Evolutionary conservation across 2,797 vertebrate species (phyloP), one percentile per base, ranked within the genome.

Genomic region (Schizopygopsis pylzovi): DNA sequence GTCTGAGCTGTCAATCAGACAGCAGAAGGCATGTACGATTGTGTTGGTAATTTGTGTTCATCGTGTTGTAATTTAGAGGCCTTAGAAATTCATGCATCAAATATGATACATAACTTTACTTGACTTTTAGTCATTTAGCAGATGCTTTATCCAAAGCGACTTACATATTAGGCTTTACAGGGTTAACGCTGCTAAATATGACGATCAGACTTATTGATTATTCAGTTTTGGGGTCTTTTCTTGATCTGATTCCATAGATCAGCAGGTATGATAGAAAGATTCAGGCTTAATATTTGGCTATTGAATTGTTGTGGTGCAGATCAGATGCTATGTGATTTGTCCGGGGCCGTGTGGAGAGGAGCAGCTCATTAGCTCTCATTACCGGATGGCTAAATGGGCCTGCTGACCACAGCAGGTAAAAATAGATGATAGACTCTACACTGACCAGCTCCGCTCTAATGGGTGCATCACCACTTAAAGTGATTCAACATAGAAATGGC

Each of bases 341-440:
- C 86, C 92, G 92, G 92, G 88, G 90, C 87, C 68, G 88, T 89
- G 90, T 92, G 72, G 88, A 93, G 91, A 92, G 91, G 91, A 90
- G 89, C 89, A 87, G 87, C 91, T 95, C 92, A 94, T 95, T 95
- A 94, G 91, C 91, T 93, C 92, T 93, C 93, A 94, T 94, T 93
- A 94, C 91, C 73, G 90, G 89, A 90, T 89, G 93, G 94, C 92
- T 94, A 95, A 95, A 95, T 94, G 95, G 94, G 87, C 88, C 91
- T 90, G 91, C 90, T 82, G 93, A 85, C 87, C 86, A 84, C 77
- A 59, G 81, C 28, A 33, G 54, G 87, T 89, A 92, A 91, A 92
- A 91, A 92, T 90, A 91, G 90, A 78, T 61, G 65, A 84, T 73
- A 78, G 77, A 81, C 84, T 83, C 84, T 85, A 82, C 84, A 89